Evolutionary conservation across 2,888 invertebrate genomes (phyloP).

Genomic region (Melanostoma mellinum): DNA sequence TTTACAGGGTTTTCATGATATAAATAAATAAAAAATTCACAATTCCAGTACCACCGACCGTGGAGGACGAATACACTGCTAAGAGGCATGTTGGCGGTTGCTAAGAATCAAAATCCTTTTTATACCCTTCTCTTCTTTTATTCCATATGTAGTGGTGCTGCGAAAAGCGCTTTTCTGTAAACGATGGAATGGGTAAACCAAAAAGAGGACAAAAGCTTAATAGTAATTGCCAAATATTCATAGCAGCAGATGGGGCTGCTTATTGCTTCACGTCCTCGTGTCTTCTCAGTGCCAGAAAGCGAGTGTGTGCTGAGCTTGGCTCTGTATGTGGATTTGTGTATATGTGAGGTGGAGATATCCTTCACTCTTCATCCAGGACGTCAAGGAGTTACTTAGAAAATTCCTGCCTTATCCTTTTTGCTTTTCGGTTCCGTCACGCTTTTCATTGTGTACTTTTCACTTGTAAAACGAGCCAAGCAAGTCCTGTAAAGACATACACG

Average conservation of each 20-base stretch:
- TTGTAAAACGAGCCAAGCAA: constrained; percentile 47
- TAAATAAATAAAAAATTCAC: constrained; percentile 66
- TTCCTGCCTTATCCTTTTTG: constrained; percentile 50
- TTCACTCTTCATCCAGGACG: constrained; percentile 63
- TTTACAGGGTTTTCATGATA: constrained; percentile 68
- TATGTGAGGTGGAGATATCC: constrained; percentile 49
- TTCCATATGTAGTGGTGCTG: constrained; percentile 16
- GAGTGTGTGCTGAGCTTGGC: constrained; percentile 16
- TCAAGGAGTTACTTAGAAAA: constrained; percentile 69
- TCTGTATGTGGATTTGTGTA: constrained; percentile 9
- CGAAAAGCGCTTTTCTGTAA: neutral
- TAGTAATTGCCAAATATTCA: constrained; percentile 72
- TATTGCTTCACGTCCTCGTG: constrained; percentile 33
- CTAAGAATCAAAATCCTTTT: constrained; percentile 43
- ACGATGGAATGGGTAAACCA: neutral
- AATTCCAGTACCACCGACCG: constrained; percentile 32
- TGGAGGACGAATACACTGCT: constrained; percentile 13
- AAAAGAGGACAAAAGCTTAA: constrained; percentile 18
- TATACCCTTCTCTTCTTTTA: constrained; percentile 12
- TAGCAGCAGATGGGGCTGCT: constrained; percentile 67
- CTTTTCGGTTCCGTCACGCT: constrained; percentile 60
- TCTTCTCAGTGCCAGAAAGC: constrained; percentile 28
- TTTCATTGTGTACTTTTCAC: constrained; percentile 70
- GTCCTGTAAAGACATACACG: constrained; percentile 18
- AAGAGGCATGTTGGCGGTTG: constrained; percentile 14